Conservation (phyloP, 2,113 vertebrate genomes). For the Pterocles gutturalis region DNA sequence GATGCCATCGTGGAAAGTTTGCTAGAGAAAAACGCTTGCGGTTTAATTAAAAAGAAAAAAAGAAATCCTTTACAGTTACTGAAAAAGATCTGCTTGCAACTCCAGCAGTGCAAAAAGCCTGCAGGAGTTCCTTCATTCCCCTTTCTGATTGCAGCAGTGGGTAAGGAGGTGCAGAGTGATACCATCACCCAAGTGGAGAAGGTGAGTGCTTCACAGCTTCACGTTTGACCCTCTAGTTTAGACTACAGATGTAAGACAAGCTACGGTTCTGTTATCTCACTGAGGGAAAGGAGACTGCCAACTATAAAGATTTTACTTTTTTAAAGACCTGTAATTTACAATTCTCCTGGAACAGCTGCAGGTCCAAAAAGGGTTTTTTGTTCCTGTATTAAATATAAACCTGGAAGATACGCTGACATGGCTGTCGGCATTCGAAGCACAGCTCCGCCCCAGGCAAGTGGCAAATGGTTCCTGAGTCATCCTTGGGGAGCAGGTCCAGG, state of each 20-base stretch:
- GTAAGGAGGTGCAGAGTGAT: background rate
- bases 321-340: background rate
- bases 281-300: constrained; percentile 21
- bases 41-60: constrained; percentile 78
- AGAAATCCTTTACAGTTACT: constrained; percentile 65
- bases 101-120: constrained; percentile 28
- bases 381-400: background rate
- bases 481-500: background rate
- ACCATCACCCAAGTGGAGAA: background rate
- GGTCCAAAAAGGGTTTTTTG: background rate
- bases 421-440: background rate
- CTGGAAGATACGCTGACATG: background rate
- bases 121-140: constrained; percentile 41
- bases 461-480: background rate
- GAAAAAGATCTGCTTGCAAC: constrained; percentile 69
- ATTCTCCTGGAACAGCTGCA: background rate
- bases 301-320: background rate
- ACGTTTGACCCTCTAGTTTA: background rate
- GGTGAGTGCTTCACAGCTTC: background rate
- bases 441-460: background rate
- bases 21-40: constrained; percentile 62
- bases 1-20: constrained; percentile 75
- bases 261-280: constrained; percentile 23
- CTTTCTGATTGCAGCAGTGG: constrained; percentile 55
- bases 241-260: background rate